Conservation (phyloP, 2,888 invertebrate genomes). For the Parnassius apollo region DNA sequence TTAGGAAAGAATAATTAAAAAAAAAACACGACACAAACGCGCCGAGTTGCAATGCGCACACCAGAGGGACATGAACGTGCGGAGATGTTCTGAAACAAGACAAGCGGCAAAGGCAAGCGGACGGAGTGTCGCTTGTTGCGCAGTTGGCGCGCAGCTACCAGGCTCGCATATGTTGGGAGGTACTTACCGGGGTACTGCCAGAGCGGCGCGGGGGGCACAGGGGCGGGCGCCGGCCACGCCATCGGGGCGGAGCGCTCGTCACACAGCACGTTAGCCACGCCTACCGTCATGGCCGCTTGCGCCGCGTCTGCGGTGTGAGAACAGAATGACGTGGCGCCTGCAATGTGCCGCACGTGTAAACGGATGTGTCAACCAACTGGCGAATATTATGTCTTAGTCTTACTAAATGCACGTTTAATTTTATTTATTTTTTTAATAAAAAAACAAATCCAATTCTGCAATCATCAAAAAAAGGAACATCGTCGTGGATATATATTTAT, state of each 20-base stretch:
- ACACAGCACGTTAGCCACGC: conserved; percentile 84
- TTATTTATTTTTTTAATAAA: too few species aligned
- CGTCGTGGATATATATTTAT: too few species aligned
- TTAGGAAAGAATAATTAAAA: too few species aligned
- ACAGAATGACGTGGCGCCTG: conserved; percentile 55
- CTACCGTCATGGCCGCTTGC: conserved; percentile 85
- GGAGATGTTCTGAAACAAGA: conserved; percentile 48
- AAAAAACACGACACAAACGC: conserved; percentile 22
- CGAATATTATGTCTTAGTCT: not conserved
- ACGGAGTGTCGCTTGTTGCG: conserved; percentile 69
- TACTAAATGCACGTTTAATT: too few species aligned
- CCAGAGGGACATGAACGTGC: conserved; percentile 66
- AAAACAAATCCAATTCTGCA: conserved; percentile 7
- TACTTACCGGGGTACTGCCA: conserved; percentile 91
- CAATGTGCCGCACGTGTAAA: conserved; percentile 18
- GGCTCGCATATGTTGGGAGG: conserved; percentile 62
- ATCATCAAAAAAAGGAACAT: not conserved
- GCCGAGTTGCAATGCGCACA: conserved; percentile 68
- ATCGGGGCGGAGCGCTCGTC: conserved; percentile 82
- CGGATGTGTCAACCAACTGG: not conserved
- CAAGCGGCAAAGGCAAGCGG: conserved; percentile 42
- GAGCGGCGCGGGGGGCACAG: conserved; percentile 85
- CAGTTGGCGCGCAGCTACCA: conserved; percentile 80
- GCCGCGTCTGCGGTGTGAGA: conserved; percentile 80
- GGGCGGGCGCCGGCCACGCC: conserved; percentile 80